phyloP scores from a whole-genome alignment of 2,888 invertebrate genomes.

The Cheilosia pagana region DNA sequence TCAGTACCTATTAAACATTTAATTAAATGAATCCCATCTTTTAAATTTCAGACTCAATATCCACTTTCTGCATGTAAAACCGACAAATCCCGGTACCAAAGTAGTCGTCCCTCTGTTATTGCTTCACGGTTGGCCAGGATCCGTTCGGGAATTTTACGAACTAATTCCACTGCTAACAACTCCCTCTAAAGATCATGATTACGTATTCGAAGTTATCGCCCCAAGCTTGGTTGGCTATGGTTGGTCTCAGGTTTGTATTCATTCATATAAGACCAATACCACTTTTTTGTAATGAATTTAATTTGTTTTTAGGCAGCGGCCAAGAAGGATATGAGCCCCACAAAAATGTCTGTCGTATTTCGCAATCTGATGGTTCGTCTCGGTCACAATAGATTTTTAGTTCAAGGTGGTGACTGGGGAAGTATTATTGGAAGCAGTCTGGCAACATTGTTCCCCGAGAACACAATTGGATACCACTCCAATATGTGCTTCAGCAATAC shows the following conservation, averaged over 20 bases:
- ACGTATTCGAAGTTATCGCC: constrained; percentile 88
- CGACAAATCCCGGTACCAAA: constrained; percentile 84
- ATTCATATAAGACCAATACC: background rate
- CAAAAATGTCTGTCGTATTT: constrained; percentile 85
- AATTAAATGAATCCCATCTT: background rate
- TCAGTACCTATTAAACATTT: background rate
- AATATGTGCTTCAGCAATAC: constrained; percentile 85
- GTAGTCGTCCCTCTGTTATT: constrained; percentile 88
- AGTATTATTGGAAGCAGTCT: constrained; percentile 86
- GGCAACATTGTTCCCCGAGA: constrained; percentile 87
- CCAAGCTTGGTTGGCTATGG: constrained; percentile 90
- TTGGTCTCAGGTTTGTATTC: constrained; percentile 86
- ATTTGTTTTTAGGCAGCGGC: constrained; percentile 77
- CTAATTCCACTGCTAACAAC: constrained; percentile 87
- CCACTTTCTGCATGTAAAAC: constrained; percentile 88
- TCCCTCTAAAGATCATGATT: constrained; percentile 84
- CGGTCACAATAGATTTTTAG: constrained; percentile 87
- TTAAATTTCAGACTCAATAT: constrained; percentile 84
- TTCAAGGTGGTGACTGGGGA: constrained; percentile 94
- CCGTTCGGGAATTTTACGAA: constrained; percentile 91
- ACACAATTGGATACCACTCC: constrained; percentile 85
- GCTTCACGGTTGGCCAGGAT: constrained; percentile 94
- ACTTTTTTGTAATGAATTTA: background rate
- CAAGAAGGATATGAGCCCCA: constrained; percentile 81
- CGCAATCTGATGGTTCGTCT: constrained; percentile 88